Percentiles rank a stretch among this genome's conserved stretches.
phyloP scores from a whole-genome alignment of 1,140 invertebrate genomes.

The Calosoma granatense region DNA sequence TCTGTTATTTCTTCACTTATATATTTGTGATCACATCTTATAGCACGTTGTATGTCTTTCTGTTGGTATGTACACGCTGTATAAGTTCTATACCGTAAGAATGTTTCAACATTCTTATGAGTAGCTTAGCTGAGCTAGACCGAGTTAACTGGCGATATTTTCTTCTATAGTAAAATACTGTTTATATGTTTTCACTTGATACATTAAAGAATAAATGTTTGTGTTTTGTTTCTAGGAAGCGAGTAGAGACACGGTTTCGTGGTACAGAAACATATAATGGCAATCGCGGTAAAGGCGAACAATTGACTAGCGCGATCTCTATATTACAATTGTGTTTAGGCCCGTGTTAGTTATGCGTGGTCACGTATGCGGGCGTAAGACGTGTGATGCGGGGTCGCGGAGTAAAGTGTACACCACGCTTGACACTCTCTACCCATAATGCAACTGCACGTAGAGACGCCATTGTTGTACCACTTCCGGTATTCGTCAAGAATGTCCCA shows the following conservation, averaged over 20 bases:
- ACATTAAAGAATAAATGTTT: no score
- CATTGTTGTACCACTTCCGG: conserved; percentile 19
- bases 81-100: no score
- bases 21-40: no score
- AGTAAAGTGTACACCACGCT: neutral
- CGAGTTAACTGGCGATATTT: no score
- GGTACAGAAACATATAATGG: neutral
- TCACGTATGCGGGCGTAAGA: conserved; percentile 12
- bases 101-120: no score
- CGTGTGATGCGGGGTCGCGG: conserved; percentile 14
- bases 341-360: conserved; percentile 15
- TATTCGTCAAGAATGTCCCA: conserved; percentile 18
- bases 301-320: neutral
- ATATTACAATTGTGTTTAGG: conserved; percentile 13
- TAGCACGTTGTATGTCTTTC: no score
- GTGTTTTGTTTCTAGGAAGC: no score
- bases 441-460: conserved; percentile 17
- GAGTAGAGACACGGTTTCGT: neutral
- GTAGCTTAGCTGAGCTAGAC: no score
- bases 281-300: conserved; percentile 7
- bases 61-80: no score
- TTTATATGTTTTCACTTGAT: no score
- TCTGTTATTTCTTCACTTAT: no score
- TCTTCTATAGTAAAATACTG: no score
- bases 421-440: conserved; percentile 14